Evolutionary conservation across 1,140 invertebrate species (phyloP).

Genomic region (Caerostris darwini): DNA sequence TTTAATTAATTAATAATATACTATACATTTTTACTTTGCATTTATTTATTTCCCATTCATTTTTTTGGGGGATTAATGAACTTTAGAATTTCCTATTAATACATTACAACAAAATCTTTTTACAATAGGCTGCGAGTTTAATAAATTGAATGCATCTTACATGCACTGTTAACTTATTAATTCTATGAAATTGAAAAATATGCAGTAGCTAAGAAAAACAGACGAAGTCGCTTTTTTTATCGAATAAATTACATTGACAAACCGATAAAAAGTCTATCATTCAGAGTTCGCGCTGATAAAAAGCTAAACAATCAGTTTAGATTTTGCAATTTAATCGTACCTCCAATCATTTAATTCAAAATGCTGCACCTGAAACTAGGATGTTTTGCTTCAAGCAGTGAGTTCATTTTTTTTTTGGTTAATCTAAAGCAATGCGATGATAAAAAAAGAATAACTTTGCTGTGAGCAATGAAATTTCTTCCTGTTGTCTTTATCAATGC

Average conservation of each 20-base stretch:
- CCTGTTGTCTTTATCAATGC: background rate
- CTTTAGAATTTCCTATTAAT: too few species aligned
- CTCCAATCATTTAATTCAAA: background rate
- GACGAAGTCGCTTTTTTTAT: too few species aligned
- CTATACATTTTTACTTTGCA: too few species aligned
- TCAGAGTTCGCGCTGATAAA: background rate
- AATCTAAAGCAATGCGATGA: background rate
- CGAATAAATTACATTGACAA: background rate
- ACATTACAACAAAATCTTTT: too few species aligned
- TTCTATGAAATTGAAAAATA: too few species aligned
- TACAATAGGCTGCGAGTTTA: too few species aligned
- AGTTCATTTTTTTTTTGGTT: background rate
- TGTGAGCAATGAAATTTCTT: background rate
- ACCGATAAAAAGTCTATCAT: background rate
- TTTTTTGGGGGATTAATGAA: too few species aligned
- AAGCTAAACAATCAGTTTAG: background rate
- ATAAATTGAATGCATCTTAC: too few species aligned
- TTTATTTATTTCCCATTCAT: too few species aligned
- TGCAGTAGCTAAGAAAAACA: too few species aligned
- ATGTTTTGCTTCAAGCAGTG: background rate
- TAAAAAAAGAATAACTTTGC: background rate
- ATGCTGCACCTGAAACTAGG: background rate
- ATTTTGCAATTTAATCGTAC: background rate
- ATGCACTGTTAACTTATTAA: too few species aligned
- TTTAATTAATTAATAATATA: too few species aligned